Evolutionary conservation across 2,888 invertebrate genomes (phyloP).

Genomic region (Napeogenes inachia): DNA sequence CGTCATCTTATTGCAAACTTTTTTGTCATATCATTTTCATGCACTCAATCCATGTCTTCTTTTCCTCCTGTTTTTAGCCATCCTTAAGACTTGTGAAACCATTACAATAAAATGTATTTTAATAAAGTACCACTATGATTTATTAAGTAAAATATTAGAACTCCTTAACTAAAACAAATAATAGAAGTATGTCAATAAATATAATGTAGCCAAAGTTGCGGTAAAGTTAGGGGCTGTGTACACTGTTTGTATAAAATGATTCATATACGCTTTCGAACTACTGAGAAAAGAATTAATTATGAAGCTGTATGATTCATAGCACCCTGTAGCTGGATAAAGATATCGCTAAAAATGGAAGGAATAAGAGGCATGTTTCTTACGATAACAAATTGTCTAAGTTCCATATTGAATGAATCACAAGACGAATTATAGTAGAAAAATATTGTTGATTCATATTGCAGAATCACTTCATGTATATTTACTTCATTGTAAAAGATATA

Average conservation of each 20-base stretch:
- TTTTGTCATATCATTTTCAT: too few relatives aligned
- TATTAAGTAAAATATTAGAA: neutral
- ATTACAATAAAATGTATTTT: too few relatives aligned
- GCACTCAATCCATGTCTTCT: too few relatives aligned
- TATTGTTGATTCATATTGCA: neutral
- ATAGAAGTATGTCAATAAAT: neutral
- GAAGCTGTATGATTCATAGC: conserved; percentile 16
- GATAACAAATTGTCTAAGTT: conserved; percentile 1
- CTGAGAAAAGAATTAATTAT: conserved; percentile 16
- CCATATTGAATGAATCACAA: neutral
- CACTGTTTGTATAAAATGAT: conserved; percentile 4
- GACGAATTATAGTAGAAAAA: conserved; percentile 3
- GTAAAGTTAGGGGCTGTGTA: too few relatives aligned
- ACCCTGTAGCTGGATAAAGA: conserved; percentile 11
- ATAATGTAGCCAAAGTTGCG: too few relatives aligned
- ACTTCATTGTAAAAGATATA: neutral
- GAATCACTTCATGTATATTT: too few relatives aligned
- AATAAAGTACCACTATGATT: too few relatives aligned
- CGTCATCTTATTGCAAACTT: too few relatives aligned
- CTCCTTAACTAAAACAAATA: neutral
- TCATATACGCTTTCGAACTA: conserved; percentile 13
- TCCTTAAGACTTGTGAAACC: too few relatives aligned
- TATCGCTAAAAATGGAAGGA: conserved; percentile 3
- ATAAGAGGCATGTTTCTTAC: neutral
- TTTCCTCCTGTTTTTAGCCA: too few relatives aligned